phyloP scores from a whole-genome alignment of 2,797 vertebrate species.

The Lemur catta region DNA sequence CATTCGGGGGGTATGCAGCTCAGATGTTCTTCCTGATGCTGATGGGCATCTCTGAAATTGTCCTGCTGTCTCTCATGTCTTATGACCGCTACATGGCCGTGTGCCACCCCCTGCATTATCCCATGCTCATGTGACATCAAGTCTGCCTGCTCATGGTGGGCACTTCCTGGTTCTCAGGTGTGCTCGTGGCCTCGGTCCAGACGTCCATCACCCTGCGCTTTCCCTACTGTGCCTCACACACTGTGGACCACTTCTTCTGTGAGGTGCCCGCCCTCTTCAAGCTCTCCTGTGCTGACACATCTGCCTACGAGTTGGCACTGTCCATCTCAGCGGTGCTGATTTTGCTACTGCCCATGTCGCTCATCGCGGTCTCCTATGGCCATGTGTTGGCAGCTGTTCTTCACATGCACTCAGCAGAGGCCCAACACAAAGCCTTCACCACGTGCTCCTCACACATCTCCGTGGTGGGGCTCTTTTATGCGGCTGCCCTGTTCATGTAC shows the following conservation, averaged over 20 bases:
- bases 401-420: background rate
- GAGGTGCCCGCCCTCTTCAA: constrained; percentile 50
- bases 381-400: constrained; percentile 22
- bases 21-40: constrained; percentile 63
- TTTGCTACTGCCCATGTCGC: constrained; percentile 45
- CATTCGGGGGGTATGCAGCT: background rate
- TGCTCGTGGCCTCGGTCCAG: constrained; percentile 32
- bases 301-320: constrained; percentile 1
- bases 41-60: constrained; percentile 31
- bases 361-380: constrained; percentile 53
- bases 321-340: constrained; percentile 32
- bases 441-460: constrained; percentile 62
- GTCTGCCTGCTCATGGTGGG: constrained; percentile 43
- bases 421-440: constrained; percentile 53
- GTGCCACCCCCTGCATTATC: constrained; percentile 60
- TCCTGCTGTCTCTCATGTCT: constrained; percentile 64
- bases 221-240: constrained; percentile 40
- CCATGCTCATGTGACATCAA: constrained; percentile 27
- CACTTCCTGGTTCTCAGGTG: constrained; percentile 24
- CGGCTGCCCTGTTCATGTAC: constrained; percentile 60
- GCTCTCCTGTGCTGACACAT: background rate
- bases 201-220: constrained; percentile 24
- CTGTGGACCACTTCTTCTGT: constrained; percentile 64
- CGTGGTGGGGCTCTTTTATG: constrained; percentile 51
- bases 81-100: constrained; percentile 58